These are phyloP conservation scores for Lepidothrix coronata DNA, from an alignment of 2,113 vertebrate genomes.

Conservation along the genomic window DNA sequence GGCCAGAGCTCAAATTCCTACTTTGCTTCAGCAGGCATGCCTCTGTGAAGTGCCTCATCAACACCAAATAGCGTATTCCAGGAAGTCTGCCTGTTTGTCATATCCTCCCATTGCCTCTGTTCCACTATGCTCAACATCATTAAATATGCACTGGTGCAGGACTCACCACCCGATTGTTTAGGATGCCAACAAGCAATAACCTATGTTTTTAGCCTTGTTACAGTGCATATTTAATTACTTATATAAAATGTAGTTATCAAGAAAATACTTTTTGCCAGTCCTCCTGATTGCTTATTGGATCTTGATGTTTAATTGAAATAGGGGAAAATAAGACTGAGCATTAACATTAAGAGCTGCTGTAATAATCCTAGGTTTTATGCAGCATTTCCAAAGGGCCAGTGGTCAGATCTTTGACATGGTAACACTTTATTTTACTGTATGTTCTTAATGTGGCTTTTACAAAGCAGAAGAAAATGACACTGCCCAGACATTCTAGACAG, in stretches of 20 bases:
- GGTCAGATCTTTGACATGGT: not conserved
- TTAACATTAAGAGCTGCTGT: not conserved
- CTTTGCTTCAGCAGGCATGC: not conserved
- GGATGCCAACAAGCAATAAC: not conserved
- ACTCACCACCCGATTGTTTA: not conserved
- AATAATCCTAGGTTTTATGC: not conserved
- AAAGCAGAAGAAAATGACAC: not conserved
- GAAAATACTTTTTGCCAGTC: not conserved
- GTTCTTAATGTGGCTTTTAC: not conserved
- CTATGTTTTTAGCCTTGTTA: not conserved
- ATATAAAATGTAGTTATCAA: not conserved
- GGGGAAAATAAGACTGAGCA: not conserved
- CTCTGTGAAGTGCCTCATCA: slow-evolving; percentile 22
- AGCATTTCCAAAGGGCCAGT: not conserved
- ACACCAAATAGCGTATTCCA: not conserved
- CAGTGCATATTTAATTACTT: not conserved
- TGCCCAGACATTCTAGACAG: not conserved
- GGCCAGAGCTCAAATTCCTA: slow-evolving; percentile 12
- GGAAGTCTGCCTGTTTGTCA: not conserved
- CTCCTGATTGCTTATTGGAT: not conserved
- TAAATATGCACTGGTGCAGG: not conserved
- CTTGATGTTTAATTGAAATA: not conserved
- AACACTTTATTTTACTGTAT: not conserved
- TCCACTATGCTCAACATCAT: not conserved
- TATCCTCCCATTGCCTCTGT: not conserved